Percentiles rank a stretch among this genome's conserved stretches.
phyloP scores from a whole-genome alignment of 1,140 invertebrate species.

The Brachionus calyciflorus region DNA sequence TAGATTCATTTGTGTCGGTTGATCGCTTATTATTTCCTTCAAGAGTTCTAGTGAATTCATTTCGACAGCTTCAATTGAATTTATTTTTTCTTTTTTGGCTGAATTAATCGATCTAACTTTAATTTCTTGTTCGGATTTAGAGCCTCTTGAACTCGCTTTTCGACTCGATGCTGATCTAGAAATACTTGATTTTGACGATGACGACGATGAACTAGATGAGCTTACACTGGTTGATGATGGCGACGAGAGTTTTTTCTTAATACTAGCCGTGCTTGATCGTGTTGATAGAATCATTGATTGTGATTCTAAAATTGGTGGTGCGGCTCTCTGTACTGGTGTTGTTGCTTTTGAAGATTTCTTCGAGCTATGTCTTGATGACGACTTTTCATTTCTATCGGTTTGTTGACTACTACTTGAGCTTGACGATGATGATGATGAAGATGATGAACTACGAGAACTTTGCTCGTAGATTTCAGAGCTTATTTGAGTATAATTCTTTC shows the following conservation, averaged over 20 bases:
- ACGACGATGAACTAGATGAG: background rate
- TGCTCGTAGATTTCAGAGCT: slow-evolving; percentile 4
- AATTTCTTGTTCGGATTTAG: background rate
- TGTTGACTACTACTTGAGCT: background rate
- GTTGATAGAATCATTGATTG: background rate
- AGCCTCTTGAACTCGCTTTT: background rate
- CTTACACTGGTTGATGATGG: background rate
- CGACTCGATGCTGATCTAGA: background rate
- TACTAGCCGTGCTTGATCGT: background rate
- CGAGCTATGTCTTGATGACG: background rate
- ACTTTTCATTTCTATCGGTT: background rate
- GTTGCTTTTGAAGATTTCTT: background rate
- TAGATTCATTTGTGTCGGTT: slow-evolving; percentile 18
- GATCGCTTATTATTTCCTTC: background rate
- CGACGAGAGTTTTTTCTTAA: background rate
- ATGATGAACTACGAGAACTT: background rate
- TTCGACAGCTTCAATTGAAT: slow-evolving; percentile 46
- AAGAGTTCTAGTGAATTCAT: background rate
- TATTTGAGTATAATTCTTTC: slow-evolving; percentile 37
- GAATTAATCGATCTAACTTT: background rate
- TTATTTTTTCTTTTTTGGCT: background rate
- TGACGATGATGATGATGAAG: slow-evolving; percentile 23
- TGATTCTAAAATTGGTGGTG: too few species aligned
- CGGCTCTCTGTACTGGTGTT: too few species aligned
- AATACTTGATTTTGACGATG: background rate